These are phyloP conservation scores for Platyscelio sp. DNA, from an alignment of 2,888 invertebrate genomes.

Conservation along the genomic window DNA sequence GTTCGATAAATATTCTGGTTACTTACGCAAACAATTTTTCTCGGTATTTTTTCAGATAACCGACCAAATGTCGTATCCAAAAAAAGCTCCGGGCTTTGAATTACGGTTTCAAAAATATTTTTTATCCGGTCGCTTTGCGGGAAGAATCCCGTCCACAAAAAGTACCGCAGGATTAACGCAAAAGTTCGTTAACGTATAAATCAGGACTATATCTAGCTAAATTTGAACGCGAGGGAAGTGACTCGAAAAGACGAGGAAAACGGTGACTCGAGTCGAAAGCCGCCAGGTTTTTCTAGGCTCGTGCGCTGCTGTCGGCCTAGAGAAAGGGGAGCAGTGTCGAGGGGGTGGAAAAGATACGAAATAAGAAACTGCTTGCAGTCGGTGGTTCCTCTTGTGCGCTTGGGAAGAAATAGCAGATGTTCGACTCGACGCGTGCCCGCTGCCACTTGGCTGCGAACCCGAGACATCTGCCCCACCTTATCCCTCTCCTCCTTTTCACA, in stretches of 20 bases:
- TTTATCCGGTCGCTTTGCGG: conserved; percentile 26
- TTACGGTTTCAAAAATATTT: conserved; percentile 16
- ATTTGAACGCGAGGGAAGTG: conserved; percentile 17
- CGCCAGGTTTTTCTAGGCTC: conserved; percentile 27
- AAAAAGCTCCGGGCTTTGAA: neutral
- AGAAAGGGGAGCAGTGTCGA: conserved; percentile 50
- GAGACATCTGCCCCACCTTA: conserved; percentile 81
- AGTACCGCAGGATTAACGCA: conserved; percentile 20
- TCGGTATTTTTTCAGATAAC: conserved; percentile 3
- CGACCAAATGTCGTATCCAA: neutral
- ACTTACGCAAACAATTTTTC: conserved; percentile 7
- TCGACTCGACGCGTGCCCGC: conserved; percentile 84
- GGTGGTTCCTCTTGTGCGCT: conserved; percentile 74
- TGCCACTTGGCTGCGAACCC: conserved; percentile 84
- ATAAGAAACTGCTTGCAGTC: conserved; percentile 78
- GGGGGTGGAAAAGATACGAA: conserved; percentile 77
- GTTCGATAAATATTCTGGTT: neutral
- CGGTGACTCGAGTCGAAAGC: neutral
- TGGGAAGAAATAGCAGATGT: conserved; percentile 84
- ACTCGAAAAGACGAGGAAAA: neutral
- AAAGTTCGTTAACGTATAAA: conserved; percentile 47
- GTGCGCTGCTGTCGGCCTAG: neutral
- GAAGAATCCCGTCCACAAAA: conserved; percentile 24
- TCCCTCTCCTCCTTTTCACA: conserved; percentile 73
- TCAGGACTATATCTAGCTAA: conserved; percentile 28